A percentile compares a stretch with the other conserved stretches of the same genome.
These are phyloP conservation scores for Centruroides vittatus DNA, from an alignment of 1,140 invertebrate genomes.

Conservation along the genomic window DNA sequence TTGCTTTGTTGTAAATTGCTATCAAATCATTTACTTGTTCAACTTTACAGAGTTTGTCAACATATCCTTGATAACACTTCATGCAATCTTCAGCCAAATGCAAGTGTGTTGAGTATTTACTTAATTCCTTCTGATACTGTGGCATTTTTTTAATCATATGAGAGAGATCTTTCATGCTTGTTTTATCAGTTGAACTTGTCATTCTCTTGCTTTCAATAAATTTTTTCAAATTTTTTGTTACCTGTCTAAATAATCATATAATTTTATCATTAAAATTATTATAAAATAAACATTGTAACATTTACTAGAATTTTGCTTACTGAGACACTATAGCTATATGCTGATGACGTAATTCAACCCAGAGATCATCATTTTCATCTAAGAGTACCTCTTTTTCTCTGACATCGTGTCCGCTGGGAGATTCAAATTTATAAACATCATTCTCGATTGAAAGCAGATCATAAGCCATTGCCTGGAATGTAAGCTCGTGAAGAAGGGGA, in stretches of 20 bases:
- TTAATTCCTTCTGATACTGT: conserved; percentile 97
- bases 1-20: neutral
- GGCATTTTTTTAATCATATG: conserved; percentile 99
- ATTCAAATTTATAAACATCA: conserved; percentile 96
- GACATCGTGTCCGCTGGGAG: conserved; percentile 45
- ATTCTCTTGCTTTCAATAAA: conserved; percentile 81
- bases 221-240: conserved; percentile 62
- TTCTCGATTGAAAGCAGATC: conserved; percentile 96
- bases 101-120: conserved; percentile 95
- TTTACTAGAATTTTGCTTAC: conserved; percentile 24
- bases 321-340: conserved; percentile 99
- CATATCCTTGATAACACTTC: conserved; percentile 90
- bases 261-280: neutral
- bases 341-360: conserved; percentile 94
- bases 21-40: conserved; percentile 48
- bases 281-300: neutral
- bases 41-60: conserved; percentile 95
- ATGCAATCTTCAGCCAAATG: conserved; percentile 98
- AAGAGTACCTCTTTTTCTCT: conserved; percentile 87
- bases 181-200: conserved; percentile 72
- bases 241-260: conserved; percentile 25
- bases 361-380: conserved; percentile 98
- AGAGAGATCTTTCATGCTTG: conserved; percentile 88
- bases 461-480: conserved; percentile 98
- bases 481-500: conserved; percentile 92